Evolutionary conservation across 2,797 vertebrate genomes (phyloP), one percentile per base, ranked within the genome.

Genomic region (Notolepis coatsorum): DNA sequence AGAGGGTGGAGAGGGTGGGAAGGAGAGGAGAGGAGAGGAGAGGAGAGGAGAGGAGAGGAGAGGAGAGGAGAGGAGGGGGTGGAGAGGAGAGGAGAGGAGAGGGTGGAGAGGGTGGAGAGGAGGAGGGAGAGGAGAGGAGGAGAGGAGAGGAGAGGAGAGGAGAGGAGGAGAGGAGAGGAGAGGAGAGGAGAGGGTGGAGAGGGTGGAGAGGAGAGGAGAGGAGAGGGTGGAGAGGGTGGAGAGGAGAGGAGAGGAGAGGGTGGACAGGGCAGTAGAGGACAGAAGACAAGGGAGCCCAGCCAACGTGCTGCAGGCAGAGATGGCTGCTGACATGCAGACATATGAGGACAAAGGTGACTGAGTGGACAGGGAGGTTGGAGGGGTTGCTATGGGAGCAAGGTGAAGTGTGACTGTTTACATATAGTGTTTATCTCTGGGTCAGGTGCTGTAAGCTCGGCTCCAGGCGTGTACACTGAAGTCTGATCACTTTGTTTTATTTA

Each of bases 31-130:
- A 15, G 10, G 1, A 9, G 30, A 33, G 12, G n/a, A 18, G 25
- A 13, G 1, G 47, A 6, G 15, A 7, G 7, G 4, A 15, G 4
- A 31, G 6, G 7, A 2, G 27, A 31, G 9, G 9, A 7, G 4
- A 18, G 27, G 7, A 18, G 7, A 5, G 9, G 7, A 3, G 25
- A 15, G 17, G 46, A 3, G 5, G 13, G 23, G 46, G 4, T n/a
- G 35, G 35, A 6, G 4, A 72, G 54, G 60, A 48, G 37, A 68
- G 12, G 45, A 39, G 5, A 39, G 8, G 37, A 28, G 45, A 68
- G 53, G 47, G 48, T n/a, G 65, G 28, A 65, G 54, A 41, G 55
- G 45, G 56, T 39, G 20, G 50, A 47, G 46, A 73, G 54, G 42
- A 39, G 31, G 53, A 7, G n/a, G n/a, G n/a, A 48, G n/a, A 13